These are phyloP conservation scores for Xestia xanthographa DNA, from an alignment of 2,888 invertebrate genomes.

Conservation along the genomic window DNA sequence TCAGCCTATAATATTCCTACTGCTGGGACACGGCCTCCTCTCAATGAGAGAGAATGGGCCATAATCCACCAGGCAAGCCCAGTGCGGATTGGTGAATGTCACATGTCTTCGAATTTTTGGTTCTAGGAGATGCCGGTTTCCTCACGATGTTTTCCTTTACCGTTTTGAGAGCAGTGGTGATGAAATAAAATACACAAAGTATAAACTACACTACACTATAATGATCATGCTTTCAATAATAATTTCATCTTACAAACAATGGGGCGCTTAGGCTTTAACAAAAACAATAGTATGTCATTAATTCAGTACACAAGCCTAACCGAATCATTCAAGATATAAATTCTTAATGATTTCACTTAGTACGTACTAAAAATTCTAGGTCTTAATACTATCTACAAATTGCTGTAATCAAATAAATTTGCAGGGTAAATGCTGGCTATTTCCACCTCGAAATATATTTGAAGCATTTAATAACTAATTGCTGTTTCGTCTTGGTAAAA, in stretches of 20 bases:
- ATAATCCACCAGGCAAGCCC: too few species aligned
- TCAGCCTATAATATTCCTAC: too few species aligned
- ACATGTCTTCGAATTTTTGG: too few species aligned
- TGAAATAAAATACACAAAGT: too few species aligned
- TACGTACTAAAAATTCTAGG: slow-evolving; percentile 24
- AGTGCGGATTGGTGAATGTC: too few species aligned
- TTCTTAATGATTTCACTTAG: slow-evolving; percentile 17
- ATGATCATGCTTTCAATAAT: neutral
- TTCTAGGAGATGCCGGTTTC: too few species aligned
- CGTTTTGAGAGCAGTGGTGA: too few species aligned
- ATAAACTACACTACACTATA: too few species aligned
- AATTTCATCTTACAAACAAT: slow-evolving; percentile 2
- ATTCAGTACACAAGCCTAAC: neutral
- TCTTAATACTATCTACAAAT: slow-evolving; percentile 13
- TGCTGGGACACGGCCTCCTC: too few species aligned
- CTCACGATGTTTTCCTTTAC: too few species aligned
- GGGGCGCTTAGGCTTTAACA: neutral
- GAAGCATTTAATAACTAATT: neutral
- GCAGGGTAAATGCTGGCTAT: slow-evolving; percentile 9
- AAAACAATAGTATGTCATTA: neutral
- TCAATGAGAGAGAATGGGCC: too few species aligned
- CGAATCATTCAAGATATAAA: slow-evolving; percentile 19
- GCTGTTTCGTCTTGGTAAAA: neutral
- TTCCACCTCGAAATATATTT: neutral
- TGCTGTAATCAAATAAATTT: slow-evolving; percentile 11